Evolutionary conservation across 2,113 vertebrate genomes (phyloP).

Genomic region (Nestor notabilis): DNA sequence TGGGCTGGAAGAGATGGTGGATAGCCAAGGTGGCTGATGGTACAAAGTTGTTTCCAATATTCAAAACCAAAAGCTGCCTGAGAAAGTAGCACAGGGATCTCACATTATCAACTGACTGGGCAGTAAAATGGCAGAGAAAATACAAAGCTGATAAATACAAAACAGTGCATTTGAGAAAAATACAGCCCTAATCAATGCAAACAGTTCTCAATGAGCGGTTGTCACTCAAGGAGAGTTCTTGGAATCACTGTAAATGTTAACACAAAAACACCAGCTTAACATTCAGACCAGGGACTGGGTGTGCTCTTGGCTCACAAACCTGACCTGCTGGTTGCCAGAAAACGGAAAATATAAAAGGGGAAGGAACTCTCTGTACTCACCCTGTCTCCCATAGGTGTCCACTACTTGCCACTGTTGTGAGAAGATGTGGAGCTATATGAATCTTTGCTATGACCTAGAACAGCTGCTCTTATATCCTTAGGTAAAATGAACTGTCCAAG

Average conservation of each 20-base stretch:
- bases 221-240: not conserved
- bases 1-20: not conserved
- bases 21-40: not conserved
- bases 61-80: not conserved
- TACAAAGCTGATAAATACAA: not conserved
- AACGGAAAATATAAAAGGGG: not conserved
- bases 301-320: constrained; percentile 23
- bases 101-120: not conserved
- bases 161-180: not conserved
- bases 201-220: not conserved
- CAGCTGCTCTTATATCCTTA: not conserved
- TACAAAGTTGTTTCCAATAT: not conserved
- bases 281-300: not conserved
- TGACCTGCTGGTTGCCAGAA: not conserved
- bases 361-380: constrained; percentile 27
- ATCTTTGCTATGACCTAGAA: not conserved
- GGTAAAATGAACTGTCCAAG: not conserved
- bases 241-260: not conserved
- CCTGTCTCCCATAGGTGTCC: not conserved
- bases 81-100: not conserved
- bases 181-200: not conserved
- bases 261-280: not conserved
- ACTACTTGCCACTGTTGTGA: not conserved
- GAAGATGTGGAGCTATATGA: not conserved
- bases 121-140: not conserved